These are phyloP conservation scores for Eudemis profundana DNA, from an alignment of 2,888 invertebrate species.

Conservation along the genomic window DNA sequence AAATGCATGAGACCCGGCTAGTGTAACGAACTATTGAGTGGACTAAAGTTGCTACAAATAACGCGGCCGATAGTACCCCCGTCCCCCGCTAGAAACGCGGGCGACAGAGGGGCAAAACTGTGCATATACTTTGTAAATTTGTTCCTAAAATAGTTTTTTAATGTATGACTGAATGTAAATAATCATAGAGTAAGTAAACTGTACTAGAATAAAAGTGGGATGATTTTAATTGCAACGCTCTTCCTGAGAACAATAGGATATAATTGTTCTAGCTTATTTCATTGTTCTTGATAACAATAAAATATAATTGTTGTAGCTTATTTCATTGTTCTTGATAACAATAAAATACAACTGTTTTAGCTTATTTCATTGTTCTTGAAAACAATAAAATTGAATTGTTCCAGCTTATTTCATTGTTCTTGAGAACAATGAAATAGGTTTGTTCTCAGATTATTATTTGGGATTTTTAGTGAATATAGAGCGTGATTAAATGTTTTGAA, in stretches of 20 bases:
- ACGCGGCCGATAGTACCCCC: slow-evolving; percentile 1
- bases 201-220: slow-evolving; percentile 42
- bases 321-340: neutral
- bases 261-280: neutral
- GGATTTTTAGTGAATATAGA: slow-evolving; percentile 1
- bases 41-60: slow-evolving; percentile 14
- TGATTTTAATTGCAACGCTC: too few species aligned
- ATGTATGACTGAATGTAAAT: slow-evolving; percentile 61
- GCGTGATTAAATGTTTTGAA: slow-evolving; percentile 1
- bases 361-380: neutral
- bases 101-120: slow-evolving; percentile 4
- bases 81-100: slow-evolving; percentile 1
- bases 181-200: slow-evolving; percentile 49
- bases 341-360: neutral
- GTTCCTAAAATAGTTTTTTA: slow-evolving; percentile 61
- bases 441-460: neutral
- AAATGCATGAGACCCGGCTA: slow-evolving; percentile 50
- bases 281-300: neutral
- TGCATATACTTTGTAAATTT: slow-evolving; percentile 58
- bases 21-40: slow-evolving; percentile 49
- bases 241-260: neutral
- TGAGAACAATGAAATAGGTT: neutral
- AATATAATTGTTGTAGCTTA: neutral
- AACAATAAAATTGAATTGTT: neutral
- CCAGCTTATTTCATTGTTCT: neutral